Conservation (phyloP, 1,140 invertebrate species). For the Spodoptera litura region DNA sequence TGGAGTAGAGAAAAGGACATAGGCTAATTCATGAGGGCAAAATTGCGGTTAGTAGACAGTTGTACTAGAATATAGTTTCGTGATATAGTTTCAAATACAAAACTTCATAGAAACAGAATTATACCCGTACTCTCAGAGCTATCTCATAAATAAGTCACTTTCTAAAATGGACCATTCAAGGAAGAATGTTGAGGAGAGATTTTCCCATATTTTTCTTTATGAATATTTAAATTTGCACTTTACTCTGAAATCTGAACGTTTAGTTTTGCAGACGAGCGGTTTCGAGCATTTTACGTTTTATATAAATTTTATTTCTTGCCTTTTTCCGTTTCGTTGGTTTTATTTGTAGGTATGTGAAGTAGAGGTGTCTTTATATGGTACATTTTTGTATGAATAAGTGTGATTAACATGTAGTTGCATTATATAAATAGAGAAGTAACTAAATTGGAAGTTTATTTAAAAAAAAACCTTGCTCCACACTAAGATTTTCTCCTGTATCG, state of each 20-base stretch:
- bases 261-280: conserved; percentile 6
- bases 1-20: too few species aligned
- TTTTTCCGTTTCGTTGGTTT: neutral
- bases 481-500: too few species aligned
- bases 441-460: too few species aligned
- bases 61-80: too few species aligned
- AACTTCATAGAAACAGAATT: conserved; percentile 25
- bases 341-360: too few species aligned
- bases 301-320: neutral
- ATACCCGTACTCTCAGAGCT: conserved; percentile 2
- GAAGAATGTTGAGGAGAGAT: conserved; percentile 61
- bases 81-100: conserved; percentile 10
- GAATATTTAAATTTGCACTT: conserved; percentile 68
- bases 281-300: neutral
- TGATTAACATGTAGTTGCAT: too few species aligned
- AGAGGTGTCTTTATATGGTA: too few species aligned
- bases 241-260: conserved; percentile 34
- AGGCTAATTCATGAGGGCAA: too few species aligned
- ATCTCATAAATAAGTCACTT: conserved; percentile 59
- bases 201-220: conserved; percentile 70
- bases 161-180: conserved; percentile 50
- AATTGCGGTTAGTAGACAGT: too few species aligned
- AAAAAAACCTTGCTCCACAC: too few species aligned
- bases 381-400: too few species aligned
- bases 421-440: too few species aligned